phyloP scores from a whole-genome alignment of 2,797 vertebrate genomes.

The Lithobates sylvaticus region DNA sequence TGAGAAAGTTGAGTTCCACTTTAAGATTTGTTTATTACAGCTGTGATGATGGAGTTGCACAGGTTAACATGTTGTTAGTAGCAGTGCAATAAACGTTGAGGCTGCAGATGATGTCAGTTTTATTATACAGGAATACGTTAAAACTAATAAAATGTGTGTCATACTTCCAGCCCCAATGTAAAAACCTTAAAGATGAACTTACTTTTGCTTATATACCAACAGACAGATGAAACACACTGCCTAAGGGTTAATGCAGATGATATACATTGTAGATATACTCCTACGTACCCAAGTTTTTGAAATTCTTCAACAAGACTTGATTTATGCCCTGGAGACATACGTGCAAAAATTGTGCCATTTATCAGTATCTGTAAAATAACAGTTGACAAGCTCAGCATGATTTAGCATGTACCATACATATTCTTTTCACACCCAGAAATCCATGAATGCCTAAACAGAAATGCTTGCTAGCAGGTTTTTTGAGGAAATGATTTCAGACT shows the following conservation, averaged over 20 bases:
- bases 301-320: conserved; percentile 80
- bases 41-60: no score
- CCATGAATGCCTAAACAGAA: neutral
- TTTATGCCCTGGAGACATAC: conserved; percentile 82
- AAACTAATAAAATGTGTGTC: no score
- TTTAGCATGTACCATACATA: neutral
- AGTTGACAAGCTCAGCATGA: conserved; percentile 10
- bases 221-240: neutral
- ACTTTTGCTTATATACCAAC: neutral
- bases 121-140: no score
- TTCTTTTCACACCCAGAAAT: neutral
- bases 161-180: no score
- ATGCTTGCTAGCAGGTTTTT: neutral
- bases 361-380: conserved; percentile 74
- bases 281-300: conserved; percentile 81
- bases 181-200: no score
- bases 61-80: no score
- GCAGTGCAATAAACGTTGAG: no score
- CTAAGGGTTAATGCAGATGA: neutral
- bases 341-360: conserved; percentile 80
- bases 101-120: no score
- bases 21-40: no score
- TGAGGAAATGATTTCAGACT: no score
- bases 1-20: no score
- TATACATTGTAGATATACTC: neutral